Evolutionary conservation across 2,888 invertebrate genomes (phyloP), one percentile per base, ranked within the genome.

Genomic region (Therioaphis trifolii): DNA sequence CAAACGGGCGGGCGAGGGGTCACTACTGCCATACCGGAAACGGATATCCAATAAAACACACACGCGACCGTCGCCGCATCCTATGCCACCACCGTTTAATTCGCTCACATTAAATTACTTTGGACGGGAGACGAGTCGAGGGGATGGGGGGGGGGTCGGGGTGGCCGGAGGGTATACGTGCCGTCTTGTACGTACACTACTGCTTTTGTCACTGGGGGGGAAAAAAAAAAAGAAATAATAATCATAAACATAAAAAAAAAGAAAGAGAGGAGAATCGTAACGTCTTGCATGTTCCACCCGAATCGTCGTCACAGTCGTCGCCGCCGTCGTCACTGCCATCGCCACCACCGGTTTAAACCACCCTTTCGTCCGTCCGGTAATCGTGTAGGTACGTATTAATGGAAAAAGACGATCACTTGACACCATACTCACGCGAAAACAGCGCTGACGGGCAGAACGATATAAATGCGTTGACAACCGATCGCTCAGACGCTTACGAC

Each of bases 11-110:
- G 69, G 49, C 61, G 21, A 72, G 29, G 80, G 80, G 80, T 72
- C 71, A 72, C 71, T 66, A 78, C 52, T 18, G 24, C 49, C n/a
- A 68, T 27, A 61, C 80, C 61, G 80, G 80, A 80, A 80, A 80
- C 80, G 72, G 80, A 80, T 80, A 80, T 80, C 80, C 80, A 80
- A 80, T 80, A 80, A 80, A 80, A 72, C 80, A 80, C 80, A 80
- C 80, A 80, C 80, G 80, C 80, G 80, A 80, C 80, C 80, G 80
- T 69, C 18, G 71, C 5, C 58, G 69, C 79, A 79, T 79, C 79
- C 58, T 71, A 79, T 27, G 68, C 77, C 77, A 18, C 21, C 29
- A 14, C 49, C 61, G 71, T 80, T 61, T 80, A 80, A 80, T 80
- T 80, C 80, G 72, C 80, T 80, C 21, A 72, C 71, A 46, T 80